Evolutionary conservation across 64 coral and sea anemone genomes (phyloP), one percentile per base, ranked within the genome.

Genomic region (Acropora yongei): DNA sequence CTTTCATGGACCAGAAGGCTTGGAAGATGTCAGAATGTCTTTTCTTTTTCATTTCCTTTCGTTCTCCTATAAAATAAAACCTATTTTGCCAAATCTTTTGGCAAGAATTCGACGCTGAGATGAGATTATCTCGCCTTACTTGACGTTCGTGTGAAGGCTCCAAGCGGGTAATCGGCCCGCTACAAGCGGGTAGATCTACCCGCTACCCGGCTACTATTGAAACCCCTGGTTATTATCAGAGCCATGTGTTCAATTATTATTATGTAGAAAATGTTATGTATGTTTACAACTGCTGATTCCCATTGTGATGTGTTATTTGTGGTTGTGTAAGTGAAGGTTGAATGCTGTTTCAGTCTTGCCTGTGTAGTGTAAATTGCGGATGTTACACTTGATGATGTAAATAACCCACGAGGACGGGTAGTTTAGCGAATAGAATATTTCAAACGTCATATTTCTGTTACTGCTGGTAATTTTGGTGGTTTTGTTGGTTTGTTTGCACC

Each of bases 161-260:
- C 41, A 86, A 72, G 42, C 68, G 60, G 61, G 63, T 86, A 86
- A 69, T 86, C 81, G 81, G 81, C 81, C 41, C 81, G 6, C 68
- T 84, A 69, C 81, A 80, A 50, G 81, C 53, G 81, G 81, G 73
- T 84, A 84, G 81, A 84, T 57, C 65, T 86, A 86, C 82, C 82
- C 82, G 18, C 49, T 82, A 82, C 79, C 79, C 48, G 79, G 79
- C 79, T 82, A 82, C 60, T 82, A 82, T 82, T 82, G 79, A 82
- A 82, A 82, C 79, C 79, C 79, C 79, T 82, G 79, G 30, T 30
- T 30, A 30, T 30, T 30, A 30, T 30, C 30, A 30, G 30, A 30
- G 30, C 30, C 30, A 30, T 30, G 30, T 30, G 0, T 30, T 30
- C 30, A 30, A 30, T 30, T 30, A 30, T 30, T 30, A 30, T 30